phyloP scores from a whole-genome alignment of 2,113 vertebrate species.

The Poeciliopsis prolifica region DNA sequence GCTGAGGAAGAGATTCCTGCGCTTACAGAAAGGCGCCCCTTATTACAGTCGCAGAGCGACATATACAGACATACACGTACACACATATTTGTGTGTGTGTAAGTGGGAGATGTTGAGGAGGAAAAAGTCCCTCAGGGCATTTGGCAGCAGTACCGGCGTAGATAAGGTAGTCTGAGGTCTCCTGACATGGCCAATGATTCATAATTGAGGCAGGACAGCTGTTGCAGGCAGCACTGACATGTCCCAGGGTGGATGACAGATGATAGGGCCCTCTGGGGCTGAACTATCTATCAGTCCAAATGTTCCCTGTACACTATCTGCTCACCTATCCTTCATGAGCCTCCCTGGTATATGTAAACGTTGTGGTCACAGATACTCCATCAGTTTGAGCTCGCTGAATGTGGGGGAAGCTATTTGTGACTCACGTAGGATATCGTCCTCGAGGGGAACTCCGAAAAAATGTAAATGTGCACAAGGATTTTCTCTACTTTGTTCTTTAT shows the following conservation, averaged over 20 bases:
- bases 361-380: conserved; percentile 31
- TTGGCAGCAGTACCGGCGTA: conserved; percentile 62
- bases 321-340: conserved; percentile 60
- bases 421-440: neutral
- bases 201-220: conserved; percentile 80
- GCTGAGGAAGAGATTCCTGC: conserved; percentile 59
- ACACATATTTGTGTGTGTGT: neutral
- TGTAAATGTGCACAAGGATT: neutral
- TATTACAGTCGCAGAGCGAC: conserved; percentile 47
- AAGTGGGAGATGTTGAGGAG: conserved; percentile 34
- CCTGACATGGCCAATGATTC: conserved; percentile 77
- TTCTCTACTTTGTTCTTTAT: neutral
- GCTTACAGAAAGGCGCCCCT: conserved; percentile 55
- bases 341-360: conserved; percentile 50
- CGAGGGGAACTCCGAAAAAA: neutral
- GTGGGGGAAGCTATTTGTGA: conserved; percentile 6
- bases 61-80: neutral
- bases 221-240: conserved; percentile 74
- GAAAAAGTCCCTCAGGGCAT: conserved; percentile 58
- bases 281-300: conserved; percentile 66
- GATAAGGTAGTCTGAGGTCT: conserved; percentile 70
- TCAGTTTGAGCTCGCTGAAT: conserved; percentile 38
- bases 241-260: conserved; percentile 73
- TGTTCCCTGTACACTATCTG: conserved; percentile 66
- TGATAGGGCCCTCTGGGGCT: conserved; percentile 69